A percentile compares a stretch with the other conserved stretches of the same genome.
phyloP scores from a whole-genome alignment of 2,888 invertebrate genomes.

The Caenorhabditis sinica region DNA sequence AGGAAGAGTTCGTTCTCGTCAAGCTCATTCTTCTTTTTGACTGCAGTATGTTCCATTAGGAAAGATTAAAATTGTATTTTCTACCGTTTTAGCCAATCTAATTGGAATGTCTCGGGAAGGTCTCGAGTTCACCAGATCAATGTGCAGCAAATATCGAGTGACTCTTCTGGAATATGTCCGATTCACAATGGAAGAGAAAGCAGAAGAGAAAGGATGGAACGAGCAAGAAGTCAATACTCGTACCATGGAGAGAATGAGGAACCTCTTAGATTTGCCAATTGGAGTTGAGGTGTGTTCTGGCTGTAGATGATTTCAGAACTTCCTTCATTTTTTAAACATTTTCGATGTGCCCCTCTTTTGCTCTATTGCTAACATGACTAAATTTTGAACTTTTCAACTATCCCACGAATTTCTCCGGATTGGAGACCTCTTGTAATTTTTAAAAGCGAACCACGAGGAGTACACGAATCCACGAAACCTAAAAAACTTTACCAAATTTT shows the following conservation, averaged over 20 bases:
- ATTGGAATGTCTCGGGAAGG: conserved; percentile 47
- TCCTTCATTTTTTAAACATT: no score
- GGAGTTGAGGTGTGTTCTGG: conserved; percentile 37
- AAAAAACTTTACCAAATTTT: no score
- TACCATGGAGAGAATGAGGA: conserved; percentile 36
- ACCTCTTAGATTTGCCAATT: conserved; percentile 44
- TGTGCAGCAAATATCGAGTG: conserved; percentile 62
- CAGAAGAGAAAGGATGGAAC: conserved; percentile 23
- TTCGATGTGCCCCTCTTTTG: no score
- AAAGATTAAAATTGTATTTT: not conserved
- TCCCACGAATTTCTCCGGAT: no score
- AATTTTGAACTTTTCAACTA: no score
- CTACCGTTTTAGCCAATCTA: conserved; percentile 37
- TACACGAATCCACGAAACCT: no score
- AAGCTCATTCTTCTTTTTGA: conserved; percentile 60
- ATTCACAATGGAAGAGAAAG: conserved; percentile 13
- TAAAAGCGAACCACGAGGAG: no score
- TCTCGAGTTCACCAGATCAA: conserved; percentile 41
- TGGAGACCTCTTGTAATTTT: no score
- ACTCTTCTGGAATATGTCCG: conserved; percentile 35
- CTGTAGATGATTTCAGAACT: no score
- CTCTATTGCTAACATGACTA: no score
- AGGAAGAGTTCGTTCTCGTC: conserved; percentile 53
- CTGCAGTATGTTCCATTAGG: conserved; percentile 39
- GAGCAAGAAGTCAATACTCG: conserved; percentile 18